Evolutionary conservation across 2,888 invertebrate species (phyloP).

Genomic region (Orthonychiurus folsomi): DNA sequence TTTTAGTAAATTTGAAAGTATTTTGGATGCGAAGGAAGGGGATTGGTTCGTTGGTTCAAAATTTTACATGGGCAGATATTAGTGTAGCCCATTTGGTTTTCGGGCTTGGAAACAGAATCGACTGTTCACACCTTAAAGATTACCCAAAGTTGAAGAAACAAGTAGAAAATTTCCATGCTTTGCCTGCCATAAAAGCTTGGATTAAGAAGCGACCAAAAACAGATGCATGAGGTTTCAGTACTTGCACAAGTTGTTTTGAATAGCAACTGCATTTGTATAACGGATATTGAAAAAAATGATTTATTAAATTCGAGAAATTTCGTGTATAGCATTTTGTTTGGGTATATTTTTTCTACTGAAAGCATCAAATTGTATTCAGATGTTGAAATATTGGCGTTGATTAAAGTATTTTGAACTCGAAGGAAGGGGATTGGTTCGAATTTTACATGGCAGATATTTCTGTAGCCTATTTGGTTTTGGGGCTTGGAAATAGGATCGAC

Average conservation of each 20-base stretch:
- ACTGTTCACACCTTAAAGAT: neutral
- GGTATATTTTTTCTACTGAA: too few species aligned
- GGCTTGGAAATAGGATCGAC: neutral
- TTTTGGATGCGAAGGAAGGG: neutral
- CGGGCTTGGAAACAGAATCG: neutral
- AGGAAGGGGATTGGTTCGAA: too few species aligned
- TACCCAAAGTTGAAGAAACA: neutral
- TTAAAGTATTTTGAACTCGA: too few species aligned
- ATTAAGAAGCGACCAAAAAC: neutral
- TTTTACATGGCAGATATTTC: neutral
- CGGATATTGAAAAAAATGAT: too few species aligned
- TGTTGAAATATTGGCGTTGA: too few species aligned
- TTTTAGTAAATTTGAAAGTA: neutral
- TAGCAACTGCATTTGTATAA: too few species aligned
- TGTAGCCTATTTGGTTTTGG: neutral
- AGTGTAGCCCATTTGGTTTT: neutral
- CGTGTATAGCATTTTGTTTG: too few species aligned
- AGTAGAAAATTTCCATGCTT: neutral
- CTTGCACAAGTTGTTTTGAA: too few species aligned
- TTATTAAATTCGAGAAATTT: too few species aligned
- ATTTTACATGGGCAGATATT: neutral
- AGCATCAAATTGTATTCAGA: too few species aligned
- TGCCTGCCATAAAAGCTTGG: neutral
- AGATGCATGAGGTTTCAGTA: too few species aligned
- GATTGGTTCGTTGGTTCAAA: neutral